phyloP scores from a whole-genome alignment of 2,113 vertebrate genomes.

The Lontra canadensis region DNA sequence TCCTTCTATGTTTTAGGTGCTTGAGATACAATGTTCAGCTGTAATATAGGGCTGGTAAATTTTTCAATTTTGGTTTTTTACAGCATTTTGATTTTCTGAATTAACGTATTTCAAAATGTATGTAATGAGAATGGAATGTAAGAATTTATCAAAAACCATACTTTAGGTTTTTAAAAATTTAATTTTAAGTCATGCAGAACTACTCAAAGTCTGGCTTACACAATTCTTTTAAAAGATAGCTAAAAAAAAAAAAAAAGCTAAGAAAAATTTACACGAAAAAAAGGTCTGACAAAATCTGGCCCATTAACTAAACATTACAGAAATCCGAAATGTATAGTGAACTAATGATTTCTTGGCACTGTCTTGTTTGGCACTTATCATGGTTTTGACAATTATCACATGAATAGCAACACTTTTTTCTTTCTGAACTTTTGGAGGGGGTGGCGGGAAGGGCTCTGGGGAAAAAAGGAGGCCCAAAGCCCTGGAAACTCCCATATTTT shows the following conservation, averaged over 20 bases:
- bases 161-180: neutral
- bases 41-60: neutral
- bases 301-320: conserved; percentile 79
- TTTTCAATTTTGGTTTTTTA: neutral
- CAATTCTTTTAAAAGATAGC: conserved; percentile 35
- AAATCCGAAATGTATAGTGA: conserved; percentile 75
- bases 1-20: neutral
- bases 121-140: conserved; percentile 25
- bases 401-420: conserved; percentile 80
- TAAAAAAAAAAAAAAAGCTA: conserved; percentile 4
- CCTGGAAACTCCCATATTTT: conserved; percentile 76
- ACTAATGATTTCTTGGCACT: conserved; percentile 85
- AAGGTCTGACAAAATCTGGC: conserved; percentile 75
- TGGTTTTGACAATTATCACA: conserved; percentile 82
- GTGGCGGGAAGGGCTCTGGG: neutral
- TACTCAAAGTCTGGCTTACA: neutral
- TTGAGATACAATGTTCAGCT: neutral
- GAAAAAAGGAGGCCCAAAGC: conserved; percentile 6
- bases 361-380: conserved; percentile 68
- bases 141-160: conserved; percentile 33
- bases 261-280: conserved; percentile 65
- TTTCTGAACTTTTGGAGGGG: conserved; percentile 69
- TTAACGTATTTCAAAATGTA: conserved; percentile 37
- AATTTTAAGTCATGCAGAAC: neutral
- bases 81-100: conserved; percentile 41